Evolutionary conservation across 1,140 invertebrate genomes (phyloP).

Genomic region (Formica selysi): DNA sequence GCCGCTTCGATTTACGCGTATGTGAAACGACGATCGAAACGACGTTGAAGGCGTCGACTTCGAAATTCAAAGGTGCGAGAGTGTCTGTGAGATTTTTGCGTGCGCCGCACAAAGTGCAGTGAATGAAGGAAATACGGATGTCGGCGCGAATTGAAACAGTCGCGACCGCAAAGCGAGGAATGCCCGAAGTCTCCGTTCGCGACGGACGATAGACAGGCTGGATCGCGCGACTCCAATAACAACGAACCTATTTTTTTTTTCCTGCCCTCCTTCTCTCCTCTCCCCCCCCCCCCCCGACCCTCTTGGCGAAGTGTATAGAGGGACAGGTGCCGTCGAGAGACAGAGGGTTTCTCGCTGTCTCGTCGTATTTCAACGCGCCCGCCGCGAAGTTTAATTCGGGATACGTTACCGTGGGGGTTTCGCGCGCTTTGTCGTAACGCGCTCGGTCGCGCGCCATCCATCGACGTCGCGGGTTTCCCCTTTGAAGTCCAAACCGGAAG

Average conservation of each 20-base stretch:
- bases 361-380: constrained; percentile 54
- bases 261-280: too few relatives aligned
- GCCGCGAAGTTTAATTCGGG: constrained; percentile 69
- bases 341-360: background rate
- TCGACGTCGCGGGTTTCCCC: constrained; percentile 63
- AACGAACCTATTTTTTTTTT: constrained; percentile 4
- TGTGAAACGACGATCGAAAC: background rate
- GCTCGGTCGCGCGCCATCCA: constrained; percentile 53
- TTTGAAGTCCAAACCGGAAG: constrained; percentile 72
- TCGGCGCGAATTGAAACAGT: background rate
- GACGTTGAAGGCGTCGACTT: background rate
- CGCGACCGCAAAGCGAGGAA: background rate
- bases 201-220: background rate
- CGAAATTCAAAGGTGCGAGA: background rate
- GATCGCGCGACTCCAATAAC: background rate
- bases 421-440: constrained; percentile 62
- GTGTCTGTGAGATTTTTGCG: constrained; percentile 24
- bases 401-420: constrained; percentile 48
- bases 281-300: too few relatives aligned
- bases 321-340: constrained; percentile 22
- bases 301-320: background rate
- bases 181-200: background rate
- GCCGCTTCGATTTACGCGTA: background rate
- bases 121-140: background rate
- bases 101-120: constrained; percentile 25